phyloP scores from a whole-genome alignment of 2,113 vertebrate genomes.

The Bos javanicus region DNA sequence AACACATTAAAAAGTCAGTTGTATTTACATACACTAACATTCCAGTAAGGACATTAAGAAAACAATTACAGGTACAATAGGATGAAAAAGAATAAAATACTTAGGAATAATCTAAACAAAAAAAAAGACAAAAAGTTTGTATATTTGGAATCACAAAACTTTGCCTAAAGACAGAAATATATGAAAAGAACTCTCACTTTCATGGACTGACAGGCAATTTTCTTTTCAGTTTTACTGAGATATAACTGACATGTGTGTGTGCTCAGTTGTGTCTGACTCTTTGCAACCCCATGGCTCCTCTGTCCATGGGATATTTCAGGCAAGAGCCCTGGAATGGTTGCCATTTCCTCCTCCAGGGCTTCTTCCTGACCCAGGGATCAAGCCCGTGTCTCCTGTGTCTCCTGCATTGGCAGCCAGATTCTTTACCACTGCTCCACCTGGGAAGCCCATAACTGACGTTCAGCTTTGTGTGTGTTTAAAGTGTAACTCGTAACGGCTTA shows the following conservation, averaged over 20 bases:
- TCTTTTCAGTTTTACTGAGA: neutral
- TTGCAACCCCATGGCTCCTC: neutral
- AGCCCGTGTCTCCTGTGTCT: accelerated
- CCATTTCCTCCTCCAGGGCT: neutral
- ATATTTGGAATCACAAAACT: neutral
- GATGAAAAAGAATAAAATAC: neutral
- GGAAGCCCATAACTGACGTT: neutral
- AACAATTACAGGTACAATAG: neutral
- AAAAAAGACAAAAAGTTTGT: neutral
- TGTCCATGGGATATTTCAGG: neutral
- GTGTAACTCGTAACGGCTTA: neutral
- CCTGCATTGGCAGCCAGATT: neutral
- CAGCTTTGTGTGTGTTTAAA: neutral
- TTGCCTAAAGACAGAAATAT: neutral
- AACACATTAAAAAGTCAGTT: neutral
- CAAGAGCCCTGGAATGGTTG: neutral
- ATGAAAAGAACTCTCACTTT: neutral
- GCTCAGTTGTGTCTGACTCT: neutral
- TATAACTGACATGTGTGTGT: neutral
- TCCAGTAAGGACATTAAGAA: neutral
- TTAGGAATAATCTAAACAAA: neutral
- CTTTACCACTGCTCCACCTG: neutral
- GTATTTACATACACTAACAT: neutral
- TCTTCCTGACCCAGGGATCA: neutral
- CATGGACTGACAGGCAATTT: neutral